Evolutionary conservation across 1,140 invertebrate species (phyloP).

Genomic region (Brachionus sp.): DNA sequence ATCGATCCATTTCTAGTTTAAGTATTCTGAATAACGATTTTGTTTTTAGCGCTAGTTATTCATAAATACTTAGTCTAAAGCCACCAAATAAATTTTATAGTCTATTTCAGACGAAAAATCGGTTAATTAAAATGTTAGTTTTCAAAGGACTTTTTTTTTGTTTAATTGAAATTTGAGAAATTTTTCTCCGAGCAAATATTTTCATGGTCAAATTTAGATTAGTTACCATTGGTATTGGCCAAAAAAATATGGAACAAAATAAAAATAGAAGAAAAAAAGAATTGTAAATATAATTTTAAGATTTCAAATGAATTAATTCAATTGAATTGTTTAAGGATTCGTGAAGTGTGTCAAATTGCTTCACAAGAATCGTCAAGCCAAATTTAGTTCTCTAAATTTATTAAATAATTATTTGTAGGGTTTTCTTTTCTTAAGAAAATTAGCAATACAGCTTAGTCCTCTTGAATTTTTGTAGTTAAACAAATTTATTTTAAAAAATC

Average conservation of each 20-base stretch:
- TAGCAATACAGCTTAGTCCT: neutral
- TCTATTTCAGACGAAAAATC: constrained; percentile 26
- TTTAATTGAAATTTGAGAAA: constrained; percentile 18
- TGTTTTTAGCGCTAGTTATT: constrained; percentile 7
- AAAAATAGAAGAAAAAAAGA: no score
- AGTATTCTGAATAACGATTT: constrained; percentile 24
- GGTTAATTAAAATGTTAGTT: constrained; percentile 21
- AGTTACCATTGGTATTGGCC: neutral
- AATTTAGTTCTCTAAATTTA: neutral
- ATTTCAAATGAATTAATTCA: neutral
- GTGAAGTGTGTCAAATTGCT: neutral
- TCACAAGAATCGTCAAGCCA: neutral
- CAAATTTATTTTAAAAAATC: neutral
- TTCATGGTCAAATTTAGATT: neutral
- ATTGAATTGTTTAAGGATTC: neutral
- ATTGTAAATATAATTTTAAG: neutral
- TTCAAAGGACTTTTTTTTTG: neutral
- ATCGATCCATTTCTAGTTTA: constrained; percentile 40
- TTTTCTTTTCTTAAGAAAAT: neutral
- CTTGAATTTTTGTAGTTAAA: neutral
- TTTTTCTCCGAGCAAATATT: neutral
- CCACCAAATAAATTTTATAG: constrained; percentile 35
- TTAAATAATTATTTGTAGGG: neutral
- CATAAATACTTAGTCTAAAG: constrained; percentile 5
- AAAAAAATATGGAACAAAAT: neutral